Percentiles rank a stretch among this genome's conserved stretches.
Evolutionary conservation across 2,113 vertebrate species (phyloP).

Genomic region (Coptodon bakossiorum): DNA sequence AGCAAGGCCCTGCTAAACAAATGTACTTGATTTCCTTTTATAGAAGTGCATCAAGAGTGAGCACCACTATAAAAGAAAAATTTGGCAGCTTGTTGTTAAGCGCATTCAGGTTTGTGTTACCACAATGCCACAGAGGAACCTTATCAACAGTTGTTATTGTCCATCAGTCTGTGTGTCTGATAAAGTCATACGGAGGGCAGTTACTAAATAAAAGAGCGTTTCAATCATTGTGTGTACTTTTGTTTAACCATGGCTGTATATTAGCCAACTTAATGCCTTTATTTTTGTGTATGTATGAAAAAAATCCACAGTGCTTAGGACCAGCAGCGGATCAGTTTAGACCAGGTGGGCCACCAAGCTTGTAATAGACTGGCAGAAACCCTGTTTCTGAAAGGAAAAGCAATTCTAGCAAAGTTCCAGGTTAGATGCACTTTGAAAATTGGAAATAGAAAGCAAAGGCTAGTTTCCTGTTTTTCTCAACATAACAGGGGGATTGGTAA

Average conservation of each 20-base stretch:
- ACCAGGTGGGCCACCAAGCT: background rate
- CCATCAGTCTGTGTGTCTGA: background rate
- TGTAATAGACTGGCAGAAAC: background rate
- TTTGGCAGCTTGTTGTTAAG: background rate
- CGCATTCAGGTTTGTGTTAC: background rate
- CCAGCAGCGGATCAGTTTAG: background rate
- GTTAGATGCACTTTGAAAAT: background rate
- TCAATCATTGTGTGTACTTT: fast-evolving
- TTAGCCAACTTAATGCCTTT: background rate
- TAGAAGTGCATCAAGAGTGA: background rate
- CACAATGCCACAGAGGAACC: background rate
- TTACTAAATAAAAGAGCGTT: background rate
- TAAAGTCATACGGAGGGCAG: background rate
- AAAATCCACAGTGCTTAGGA: background rate
- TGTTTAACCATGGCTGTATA: background rate
- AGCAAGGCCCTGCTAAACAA: background rate
- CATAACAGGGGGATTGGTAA: background rate
- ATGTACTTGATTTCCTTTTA: background rate
- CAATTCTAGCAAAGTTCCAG: background rate
- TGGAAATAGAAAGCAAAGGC: background rate
- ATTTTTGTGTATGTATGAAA: background rate
- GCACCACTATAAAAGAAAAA: background rate
- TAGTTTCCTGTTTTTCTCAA: background rate
- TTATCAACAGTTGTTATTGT: background rate
- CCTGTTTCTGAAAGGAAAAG: background rate